phyloP scores from a whole-genome alignment of 92 coral and sea anemone genomes.

The Epizoanthus illoricatus region DNA sequence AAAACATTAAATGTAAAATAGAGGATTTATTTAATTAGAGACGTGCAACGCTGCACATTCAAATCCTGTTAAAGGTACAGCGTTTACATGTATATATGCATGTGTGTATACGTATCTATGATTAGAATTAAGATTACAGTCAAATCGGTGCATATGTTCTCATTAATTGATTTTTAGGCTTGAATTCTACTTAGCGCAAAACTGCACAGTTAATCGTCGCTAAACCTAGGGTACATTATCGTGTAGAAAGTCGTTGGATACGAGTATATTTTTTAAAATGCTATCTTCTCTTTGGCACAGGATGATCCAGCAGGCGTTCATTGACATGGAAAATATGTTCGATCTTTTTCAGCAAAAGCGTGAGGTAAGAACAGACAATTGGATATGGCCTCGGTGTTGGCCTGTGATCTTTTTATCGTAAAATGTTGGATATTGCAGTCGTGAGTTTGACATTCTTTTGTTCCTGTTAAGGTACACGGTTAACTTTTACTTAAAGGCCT shows the following conservation, averaged over 20 bases:
- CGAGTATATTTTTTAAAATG: no score
- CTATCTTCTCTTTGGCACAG: conserved; percentile 48
- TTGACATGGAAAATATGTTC: conserved; percentile 99
- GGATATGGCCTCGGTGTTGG: background rate
- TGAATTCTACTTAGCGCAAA: background rate
- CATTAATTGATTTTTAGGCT: background rate
- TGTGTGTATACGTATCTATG: background rate
- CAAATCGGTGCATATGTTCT: no score
- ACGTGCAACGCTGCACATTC: no score
- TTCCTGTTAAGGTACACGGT: no score
- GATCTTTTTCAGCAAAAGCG: conserved; percentile 82
- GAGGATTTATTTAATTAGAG: no score
- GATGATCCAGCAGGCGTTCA: conserved; percentile 91
- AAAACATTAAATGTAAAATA: no score
- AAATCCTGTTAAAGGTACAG: background rate
- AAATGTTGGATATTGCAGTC: background rate
- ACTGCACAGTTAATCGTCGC: background rate
- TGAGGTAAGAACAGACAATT: conserved; percentile 57
- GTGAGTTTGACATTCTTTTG: no score
- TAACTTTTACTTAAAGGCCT: no score
- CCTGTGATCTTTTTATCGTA: background rate
- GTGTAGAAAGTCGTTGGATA: no score
- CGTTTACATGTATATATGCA: background rate
- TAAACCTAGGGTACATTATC: background rate
- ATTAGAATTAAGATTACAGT: no score